These are phyloP conservation scores for Emydocephalus ijimae DNA, from an alignment of 2,113 vertebrate species.

Conservation along the genomic window DNA sequence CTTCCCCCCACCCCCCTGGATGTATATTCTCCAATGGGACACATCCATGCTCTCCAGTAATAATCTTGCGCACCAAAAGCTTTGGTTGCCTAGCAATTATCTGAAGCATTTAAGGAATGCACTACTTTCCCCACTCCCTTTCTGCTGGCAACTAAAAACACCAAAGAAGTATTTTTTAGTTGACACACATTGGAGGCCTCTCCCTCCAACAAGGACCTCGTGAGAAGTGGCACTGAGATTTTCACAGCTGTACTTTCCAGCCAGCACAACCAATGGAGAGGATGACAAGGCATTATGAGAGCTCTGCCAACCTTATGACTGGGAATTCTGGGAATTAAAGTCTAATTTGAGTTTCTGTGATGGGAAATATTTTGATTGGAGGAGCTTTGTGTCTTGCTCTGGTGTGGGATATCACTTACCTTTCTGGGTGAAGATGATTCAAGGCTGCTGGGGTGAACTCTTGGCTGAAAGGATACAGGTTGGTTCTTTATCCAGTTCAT, in stretches of 20 bases:
- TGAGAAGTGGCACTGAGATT: not conserved
- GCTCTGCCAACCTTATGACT: not conserved
- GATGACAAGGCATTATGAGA: not conserved
- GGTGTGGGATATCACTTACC: not conserved
- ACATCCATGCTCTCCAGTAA: too few relatives aligned
- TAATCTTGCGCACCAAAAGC: too few relatives aligned
- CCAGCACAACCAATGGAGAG: not conserved
- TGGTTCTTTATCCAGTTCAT: not conserved
- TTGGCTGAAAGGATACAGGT: not conserved
- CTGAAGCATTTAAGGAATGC: too few relatives aligned
- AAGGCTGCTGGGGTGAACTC: not conserved
- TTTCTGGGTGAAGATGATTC: not conserved
- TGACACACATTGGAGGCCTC: not conserved
- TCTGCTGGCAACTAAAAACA: too few relatives aligned
- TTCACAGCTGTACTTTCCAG: not conserved
- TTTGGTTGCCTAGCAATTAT: too few relatives aligned
- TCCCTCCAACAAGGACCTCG: not conserved
- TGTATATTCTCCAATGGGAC: too few relatives aligned
- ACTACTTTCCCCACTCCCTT: too few relatives aligned
- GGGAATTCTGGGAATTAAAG: not conserved
- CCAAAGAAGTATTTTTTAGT: too few relatives aligned
- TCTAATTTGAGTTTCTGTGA: not conserved
- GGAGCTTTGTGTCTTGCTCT: not conserved
- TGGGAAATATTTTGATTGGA: not conserved
- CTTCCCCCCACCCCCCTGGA: too few relatives aligned